Evolutionary conservation across 2,888 invertebrate genomes (phyloP).

Genomic region (Tortricodes alternella): DNA sequence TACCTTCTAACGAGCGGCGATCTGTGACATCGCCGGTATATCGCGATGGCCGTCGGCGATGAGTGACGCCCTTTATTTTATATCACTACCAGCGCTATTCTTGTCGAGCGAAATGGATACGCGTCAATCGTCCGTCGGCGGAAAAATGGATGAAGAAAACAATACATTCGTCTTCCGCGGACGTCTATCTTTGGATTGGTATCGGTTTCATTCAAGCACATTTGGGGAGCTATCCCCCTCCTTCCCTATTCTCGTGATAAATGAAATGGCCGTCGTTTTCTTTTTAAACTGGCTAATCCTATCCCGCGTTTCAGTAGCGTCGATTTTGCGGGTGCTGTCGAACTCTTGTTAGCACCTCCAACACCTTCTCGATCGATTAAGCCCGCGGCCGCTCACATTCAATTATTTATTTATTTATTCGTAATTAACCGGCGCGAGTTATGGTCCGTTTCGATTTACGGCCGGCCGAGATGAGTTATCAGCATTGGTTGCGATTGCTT

Average conservation of each 20-base stretch:
- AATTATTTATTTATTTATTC: constrained; percentile 84
- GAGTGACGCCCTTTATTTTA: constrained; percentile 80
- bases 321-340: constrained; percentile 36
- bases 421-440: constrained; percentile 81
- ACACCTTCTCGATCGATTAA: constrained; percentile 73
- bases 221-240: constrained; percentile 27
- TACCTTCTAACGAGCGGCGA: constrained; percentile 78
- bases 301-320: constrained; percentile 6
- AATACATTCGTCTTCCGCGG: constrained; percentile 64
- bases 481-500: constrained; percentile 51
- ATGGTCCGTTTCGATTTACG: constrained; percentile 73
- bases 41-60: constrained; percentile 65
- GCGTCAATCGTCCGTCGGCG: constrained; percentile 68
- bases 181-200: constrained; percentile 63
- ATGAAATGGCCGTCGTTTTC: background rate
- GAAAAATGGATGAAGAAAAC: constrained; percentile 64
- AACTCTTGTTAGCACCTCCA: constrained; percentile 78
- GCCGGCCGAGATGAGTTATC: constrained; percentile 66
- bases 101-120: constrained; percentile 77
- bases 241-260: background rate
- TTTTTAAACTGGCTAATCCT: constrained; percentile 1
- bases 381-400: constrained; percentile 81
- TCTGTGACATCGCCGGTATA: constrained; percentile 70
- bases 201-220: constrained; percentile 53
- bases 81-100: constrained; percentile 66